A percentile compares a stretch with the other conserved stretches of the same genome.
phyloP scores from a whole-genome alignment of 2,113 vertebrate species.

The Spilogale gracilis region DNA sequence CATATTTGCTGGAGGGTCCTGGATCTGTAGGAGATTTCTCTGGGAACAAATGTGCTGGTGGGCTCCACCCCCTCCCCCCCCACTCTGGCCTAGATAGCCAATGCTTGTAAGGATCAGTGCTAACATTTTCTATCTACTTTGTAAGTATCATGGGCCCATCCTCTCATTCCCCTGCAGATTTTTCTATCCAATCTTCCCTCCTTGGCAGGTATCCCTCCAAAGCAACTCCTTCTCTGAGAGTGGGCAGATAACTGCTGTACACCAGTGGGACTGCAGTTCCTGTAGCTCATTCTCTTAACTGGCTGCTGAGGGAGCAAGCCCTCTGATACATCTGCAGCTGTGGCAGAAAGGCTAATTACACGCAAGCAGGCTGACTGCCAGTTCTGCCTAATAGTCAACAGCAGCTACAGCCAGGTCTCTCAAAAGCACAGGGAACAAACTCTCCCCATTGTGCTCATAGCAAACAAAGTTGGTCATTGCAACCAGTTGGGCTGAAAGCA shows the following conservation, averaged over 20 bases:
- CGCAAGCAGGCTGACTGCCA: neutral
- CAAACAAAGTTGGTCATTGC: neutral
- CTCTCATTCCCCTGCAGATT: neutral
- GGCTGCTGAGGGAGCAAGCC: neutral
- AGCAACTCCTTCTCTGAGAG: neutral
- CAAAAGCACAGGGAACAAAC: neutral
- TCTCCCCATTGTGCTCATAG: neutral
- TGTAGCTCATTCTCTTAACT: neutral
- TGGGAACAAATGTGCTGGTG: neutral
- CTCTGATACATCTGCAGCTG: neutral
- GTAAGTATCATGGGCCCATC: neutral
- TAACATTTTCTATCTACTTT: neutral
- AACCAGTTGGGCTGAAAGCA: neutral
- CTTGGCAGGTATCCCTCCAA: neutral
- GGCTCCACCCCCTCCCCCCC: neutral
- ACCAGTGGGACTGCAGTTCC: neutral
- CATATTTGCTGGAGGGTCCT: neutral
- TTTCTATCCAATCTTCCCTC: neutral
- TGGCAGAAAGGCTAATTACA: neutral
- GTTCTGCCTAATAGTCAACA: neutral
- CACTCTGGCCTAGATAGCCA: neutral
- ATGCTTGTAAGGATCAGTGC: neutral
- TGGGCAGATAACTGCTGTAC: neutral
- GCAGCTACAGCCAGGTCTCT: neutral
- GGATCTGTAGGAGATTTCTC: neutral